These are phyloP conservation scores for Kuschelorhynchus macadamiae DNA, from an alignment of 2,888 invertebrate genomes.

Conservation along the genomic window DNA sequence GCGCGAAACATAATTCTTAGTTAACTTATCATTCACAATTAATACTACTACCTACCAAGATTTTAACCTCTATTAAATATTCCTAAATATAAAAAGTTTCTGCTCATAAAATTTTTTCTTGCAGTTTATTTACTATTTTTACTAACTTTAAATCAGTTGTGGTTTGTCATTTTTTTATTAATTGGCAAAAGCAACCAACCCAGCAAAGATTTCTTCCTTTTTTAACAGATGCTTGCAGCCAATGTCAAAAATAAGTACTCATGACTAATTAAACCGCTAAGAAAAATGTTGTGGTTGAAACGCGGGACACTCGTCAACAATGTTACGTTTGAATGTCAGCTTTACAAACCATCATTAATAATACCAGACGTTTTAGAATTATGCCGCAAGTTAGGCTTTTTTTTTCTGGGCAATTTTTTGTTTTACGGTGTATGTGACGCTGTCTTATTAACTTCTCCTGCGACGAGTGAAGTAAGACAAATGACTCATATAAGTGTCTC, in stretches of 20 bases:
- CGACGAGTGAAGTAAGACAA: constrained; percentile 47
- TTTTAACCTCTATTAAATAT: no score
- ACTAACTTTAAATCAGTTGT: no score
- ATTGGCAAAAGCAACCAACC: no score
- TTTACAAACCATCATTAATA: constrained; percentile 61
- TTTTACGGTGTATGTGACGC: constrained; percentile 53
- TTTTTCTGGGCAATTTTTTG: constrained; percentile 37
- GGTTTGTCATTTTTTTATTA: no score
- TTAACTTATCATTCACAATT: no score
- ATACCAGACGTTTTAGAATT: constrained; percentile 60
- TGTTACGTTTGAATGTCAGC: constrained; percentile 59
- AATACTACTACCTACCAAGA: no score
- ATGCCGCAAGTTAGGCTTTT: constrained; percentile 50
- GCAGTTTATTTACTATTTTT: no score
- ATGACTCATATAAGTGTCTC: constrained; percentile 25
- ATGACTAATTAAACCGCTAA: constrained; percentile 57
- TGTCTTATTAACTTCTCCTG: constrained; percentile 54
- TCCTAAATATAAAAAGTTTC: no score
- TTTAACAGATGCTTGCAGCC: no score
- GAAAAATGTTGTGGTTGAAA: constrained; percentile 58
- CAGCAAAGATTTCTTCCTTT: no score
- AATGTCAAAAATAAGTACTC: constrained; percentile 33
- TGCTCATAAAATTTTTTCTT: no score
- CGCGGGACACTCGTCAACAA: constrained; percentile 58
- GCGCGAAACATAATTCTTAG: no score